Evolutionary conservation across 1,140 invertebrate genomes (phyloP), one percentile per base, ranked within the genome.

Genomic region (Cyclargus thomasi): DNA sequence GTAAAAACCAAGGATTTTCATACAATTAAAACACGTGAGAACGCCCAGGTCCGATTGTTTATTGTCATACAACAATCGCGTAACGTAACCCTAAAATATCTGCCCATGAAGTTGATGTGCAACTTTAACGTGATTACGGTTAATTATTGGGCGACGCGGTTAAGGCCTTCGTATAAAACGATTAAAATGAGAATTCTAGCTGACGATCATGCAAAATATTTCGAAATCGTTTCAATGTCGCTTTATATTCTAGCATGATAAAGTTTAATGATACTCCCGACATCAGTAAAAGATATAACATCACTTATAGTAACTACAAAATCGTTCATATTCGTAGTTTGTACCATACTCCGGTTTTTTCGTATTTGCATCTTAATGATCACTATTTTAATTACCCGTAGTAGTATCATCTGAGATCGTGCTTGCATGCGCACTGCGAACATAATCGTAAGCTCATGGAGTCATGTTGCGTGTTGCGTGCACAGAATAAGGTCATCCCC

Each of bases 1-100:
- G 64, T 75, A 75, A 72, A 72, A 72, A 80, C 73, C 78, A 82
- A 82, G 80, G 80, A 76, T 82, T 75, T 79, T 73, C 71, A 65
- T 75, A 71, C 71, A 76, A 73, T 73, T 72, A 76, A 73, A 73
- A 70, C 63, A 75, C 73, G 76, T 78, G 76, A 72, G 76, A 78
- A 76, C 68, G n/a, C 17, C 55, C 18, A 11, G 55, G 17, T 59
- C 63, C 72, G 72, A 78, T 78, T 78, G 76, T 78, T 76, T 74
- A 78, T 78, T 78, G 76, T 78, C 74, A 65, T 62, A 67, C 59
- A 71, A 74, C 71, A 71, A 76, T 74, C 67, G 72, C 71, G 63
- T 64, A 55, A 70, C 72, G 74, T 76, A 65, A 53, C 67, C 53
- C 65, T 72, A 67, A 55, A 67, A 63, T 53, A 53, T 64, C 53